Evolutionary conservation across 2,797 vertebrate genomes (phyloP), one percentile per base, ranked within the genome.

Genomic region (Eospalax fontanierii): DNA sequence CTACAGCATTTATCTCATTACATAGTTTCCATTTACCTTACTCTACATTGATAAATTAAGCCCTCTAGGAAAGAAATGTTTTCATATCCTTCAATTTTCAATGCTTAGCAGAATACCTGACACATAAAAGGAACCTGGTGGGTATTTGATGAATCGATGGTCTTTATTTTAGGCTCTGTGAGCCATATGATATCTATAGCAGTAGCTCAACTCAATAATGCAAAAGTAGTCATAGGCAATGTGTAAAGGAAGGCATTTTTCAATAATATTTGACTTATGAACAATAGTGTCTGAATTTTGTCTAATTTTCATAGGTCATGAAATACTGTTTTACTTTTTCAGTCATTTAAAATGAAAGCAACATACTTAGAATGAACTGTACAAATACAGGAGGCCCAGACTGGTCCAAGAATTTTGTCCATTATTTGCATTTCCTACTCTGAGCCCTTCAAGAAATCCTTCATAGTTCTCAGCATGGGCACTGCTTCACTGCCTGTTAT

Each of bases 231-330:
- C 74, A 46, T 0, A 22, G 61, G 16, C 1, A 22, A 38, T 15
- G 61, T 0, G 18, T 38, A 76, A 86, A 28, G n/a, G 46, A 89
- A 33, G 0, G 24, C 24, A 5, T 63, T 16, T 71, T 73, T 73
- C 90, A 65, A n/a, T 59, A 85, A 73, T n/a, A 61, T 8, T 87
- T 76, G 40, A 66, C 26, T 81, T 33, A 33, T 46, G 38, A 26
- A 73, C 50, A 82, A 21, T 30, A 59, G 71, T 40, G 54, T 91
- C 73, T 88, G 50, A 86, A 80, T 78, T 54, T 83, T 59, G n/a
- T 50, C 12, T 74, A 15, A 84, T 65, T 87, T 63, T 65, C 22
- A n/a, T 33, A 28, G 35, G 40, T 38, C 59, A 89, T 63, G 19
- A 83, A 83, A 87, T 73, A 71, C 3, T 91, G 9, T 59, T 84